These are phyloP conservation scores for Tipula vernalis DNA, from an alignment of 2,888 invertebrate species.

Conservation along the genomic window DNA sequence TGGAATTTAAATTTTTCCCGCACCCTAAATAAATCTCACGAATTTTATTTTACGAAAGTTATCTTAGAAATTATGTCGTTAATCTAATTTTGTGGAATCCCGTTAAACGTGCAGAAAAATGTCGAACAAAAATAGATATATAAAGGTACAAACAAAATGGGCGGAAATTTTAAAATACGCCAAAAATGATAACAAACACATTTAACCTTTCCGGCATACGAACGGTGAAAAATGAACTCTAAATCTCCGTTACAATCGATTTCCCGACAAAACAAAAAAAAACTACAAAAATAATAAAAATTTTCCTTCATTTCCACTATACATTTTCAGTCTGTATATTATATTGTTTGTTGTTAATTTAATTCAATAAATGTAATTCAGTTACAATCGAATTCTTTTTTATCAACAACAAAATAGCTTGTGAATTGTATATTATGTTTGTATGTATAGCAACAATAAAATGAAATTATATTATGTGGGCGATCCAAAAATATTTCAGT, in stretches of 20 bases:
- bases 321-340: background rate
- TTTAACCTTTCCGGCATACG: background rate
- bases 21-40: background rate
- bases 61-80: background rate
- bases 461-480: background rate
- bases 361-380: background rate
- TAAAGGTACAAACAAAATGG: background rate
- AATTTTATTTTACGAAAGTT: background rate
- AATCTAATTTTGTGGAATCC: background rate
- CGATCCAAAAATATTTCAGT: background rate
- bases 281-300: background rate
- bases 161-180: background rate
- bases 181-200: background rate
- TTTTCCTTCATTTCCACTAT: background rate
- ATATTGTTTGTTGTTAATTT: conserved; percentile 4
- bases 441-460: background rate
- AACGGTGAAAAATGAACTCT: background rate
- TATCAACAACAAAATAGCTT: background rate
- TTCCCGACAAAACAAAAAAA: background rate
- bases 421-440: background rate
- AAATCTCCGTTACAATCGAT: background rate
- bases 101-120: background rate
- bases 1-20: background rate
- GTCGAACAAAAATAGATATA: background rate
- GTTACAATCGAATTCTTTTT: background rate